Percentiles rank a stretch among this genome's conserved stretches.
These are phyloP conservation scores for Pemphigus obesinymphae DNA, from an alignment of 1,140 invertebrate species.

Conservation along the genomic window DNA sequence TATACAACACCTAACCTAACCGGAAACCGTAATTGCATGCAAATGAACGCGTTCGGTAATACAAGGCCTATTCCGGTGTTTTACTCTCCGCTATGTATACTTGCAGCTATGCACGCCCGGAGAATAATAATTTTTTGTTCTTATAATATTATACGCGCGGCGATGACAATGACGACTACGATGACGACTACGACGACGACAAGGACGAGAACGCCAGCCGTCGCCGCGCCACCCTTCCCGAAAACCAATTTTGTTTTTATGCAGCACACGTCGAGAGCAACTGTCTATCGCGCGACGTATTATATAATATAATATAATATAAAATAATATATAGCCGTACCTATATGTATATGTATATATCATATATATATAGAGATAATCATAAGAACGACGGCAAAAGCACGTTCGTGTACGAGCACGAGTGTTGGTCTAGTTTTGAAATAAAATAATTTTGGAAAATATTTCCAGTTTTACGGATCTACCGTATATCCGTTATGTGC, in stretches of 20 bases:
- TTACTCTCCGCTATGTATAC: too few species aligned
- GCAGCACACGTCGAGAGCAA: too few species aligned
- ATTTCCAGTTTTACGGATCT: too few species aligned
- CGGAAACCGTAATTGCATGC: neutral
- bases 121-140: slow-evolving; percentile 7
- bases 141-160: too few species aligned
- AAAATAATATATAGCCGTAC: too few species aligned
- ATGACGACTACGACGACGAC: neutral
- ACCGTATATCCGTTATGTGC: too few species aligned
- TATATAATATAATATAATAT: too few species aligned
- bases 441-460: too few species aligned
- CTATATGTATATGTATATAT: too few species aligned
- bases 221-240: neutral
- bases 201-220: neutral
- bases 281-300: too few species aligned
- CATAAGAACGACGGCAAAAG: neutral
- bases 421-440: too few species aligned
- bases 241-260: neutral
- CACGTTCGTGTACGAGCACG: neutral
- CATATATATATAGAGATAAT: neutral
- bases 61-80: neutral
- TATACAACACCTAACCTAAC: neutral
- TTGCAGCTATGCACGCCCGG: too few species aligned
- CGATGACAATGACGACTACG: neutral
- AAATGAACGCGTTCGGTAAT: neutral